phyloP scores from a whole-genome alignment of 2,113 vertebrate genomes.

The Passer domesticus region DNA sequence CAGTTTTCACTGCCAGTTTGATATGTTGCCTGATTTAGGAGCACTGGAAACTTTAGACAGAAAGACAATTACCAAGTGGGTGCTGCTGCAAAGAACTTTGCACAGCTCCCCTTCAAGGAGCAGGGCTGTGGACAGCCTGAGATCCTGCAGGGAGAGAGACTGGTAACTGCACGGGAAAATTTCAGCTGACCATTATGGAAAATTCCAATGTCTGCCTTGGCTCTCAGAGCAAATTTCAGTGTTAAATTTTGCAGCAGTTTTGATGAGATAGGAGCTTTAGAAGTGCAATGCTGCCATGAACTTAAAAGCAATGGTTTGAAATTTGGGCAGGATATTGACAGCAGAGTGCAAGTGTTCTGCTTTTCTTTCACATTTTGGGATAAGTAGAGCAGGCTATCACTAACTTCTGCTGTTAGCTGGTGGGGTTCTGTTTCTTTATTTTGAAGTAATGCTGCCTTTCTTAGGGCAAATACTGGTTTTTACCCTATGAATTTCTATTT shows the following conservation, averaged over 20 bases:
- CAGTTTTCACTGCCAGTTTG: neutral
- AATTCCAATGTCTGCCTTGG: neutral
- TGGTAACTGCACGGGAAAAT: fast-evolving
- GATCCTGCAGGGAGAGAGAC: neutral
- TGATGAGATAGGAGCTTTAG: neutral
- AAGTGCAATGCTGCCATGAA: neutral
- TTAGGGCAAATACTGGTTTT: neutral
- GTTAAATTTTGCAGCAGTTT: neutral
- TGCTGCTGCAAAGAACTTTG: neutral
- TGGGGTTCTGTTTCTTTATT: neutral
- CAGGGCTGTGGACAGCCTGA: neutral
- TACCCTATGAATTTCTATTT: neutral
- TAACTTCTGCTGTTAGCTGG: neutral
- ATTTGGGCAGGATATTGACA: neutral
- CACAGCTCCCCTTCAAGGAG: neutral
- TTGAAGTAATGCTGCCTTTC: neutral
- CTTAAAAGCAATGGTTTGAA: neutral
- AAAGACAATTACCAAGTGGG: neutral
- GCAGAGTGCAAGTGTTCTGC: neutral
- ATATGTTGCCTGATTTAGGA: neutral
- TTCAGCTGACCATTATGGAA: neutral
- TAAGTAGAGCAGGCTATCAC: neutral
- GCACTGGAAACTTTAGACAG: neutral
- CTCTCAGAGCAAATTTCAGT: neutral
- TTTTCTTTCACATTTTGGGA: neutral